phyloP scores from a whole-genome alignment of 2,888 invertebrate genomes.

The Perithous albicinctus region DNA sequence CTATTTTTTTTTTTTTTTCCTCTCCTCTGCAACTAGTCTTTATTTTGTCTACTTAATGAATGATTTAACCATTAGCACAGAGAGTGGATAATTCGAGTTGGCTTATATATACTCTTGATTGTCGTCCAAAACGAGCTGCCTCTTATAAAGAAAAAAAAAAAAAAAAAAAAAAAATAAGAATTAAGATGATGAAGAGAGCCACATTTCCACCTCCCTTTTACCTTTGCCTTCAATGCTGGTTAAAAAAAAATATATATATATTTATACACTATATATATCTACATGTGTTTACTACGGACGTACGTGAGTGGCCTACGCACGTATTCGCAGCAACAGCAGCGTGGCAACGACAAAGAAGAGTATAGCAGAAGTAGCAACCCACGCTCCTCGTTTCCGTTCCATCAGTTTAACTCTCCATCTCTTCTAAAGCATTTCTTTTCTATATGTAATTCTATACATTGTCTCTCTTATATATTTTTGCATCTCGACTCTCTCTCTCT shows the following conservation, averaged over 20 bases:
- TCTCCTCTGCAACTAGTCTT: neutral
- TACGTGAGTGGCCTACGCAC: slow-evolving; percentile 36
- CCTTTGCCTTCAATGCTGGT: neutral
- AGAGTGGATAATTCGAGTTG: slow-evolving; percentile 56
- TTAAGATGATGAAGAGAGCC: no score
- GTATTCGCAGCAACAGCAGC: slow-evolving; percentile 11
- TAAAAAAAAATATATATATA: neutral
- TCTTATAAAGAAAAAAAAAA: slow-evolving; percentile 5
- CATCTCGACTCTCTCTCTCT: slow-evolving; percentile 27
- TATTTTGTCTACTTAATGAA: slow-evolving; percentile 49
- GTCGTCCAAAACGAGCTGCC: slow-evolving; percentile 15
- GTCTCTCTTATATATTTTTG: slow-evolving; percentile 28
- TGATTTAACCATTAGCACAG: slow-evolving; percentile 59
- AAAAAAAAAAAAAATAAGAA: neutral
- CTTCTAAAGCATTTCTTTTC: slow-evolving; percentile 28
- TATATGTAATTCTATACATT: slow-evolving; percentile 8
- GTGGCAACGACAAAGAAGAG: slow-evolving; percentile 27
- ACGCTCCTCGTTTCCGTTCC: slow-evolving; percentile 53
- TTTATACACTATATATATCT: neutral
- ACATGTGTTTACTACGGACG: slow-evolving; percentile 16
- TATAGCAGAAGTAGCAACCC: slow-evolving; percentile 12
- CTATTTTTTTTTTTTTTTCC: slow-evolving; percentile 1
- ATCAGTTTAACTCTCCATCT: slow-evolving; percentile 7
- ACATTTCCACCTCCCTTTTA: neutral
- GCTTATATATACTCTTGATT: slow-evolving; percentile 7